Evolutionary conservation across 2,113 vertebrate species (phyloP), one percentile per base, ranked within the genome.

Genomic region (Peromyscus californicus): DNA sequence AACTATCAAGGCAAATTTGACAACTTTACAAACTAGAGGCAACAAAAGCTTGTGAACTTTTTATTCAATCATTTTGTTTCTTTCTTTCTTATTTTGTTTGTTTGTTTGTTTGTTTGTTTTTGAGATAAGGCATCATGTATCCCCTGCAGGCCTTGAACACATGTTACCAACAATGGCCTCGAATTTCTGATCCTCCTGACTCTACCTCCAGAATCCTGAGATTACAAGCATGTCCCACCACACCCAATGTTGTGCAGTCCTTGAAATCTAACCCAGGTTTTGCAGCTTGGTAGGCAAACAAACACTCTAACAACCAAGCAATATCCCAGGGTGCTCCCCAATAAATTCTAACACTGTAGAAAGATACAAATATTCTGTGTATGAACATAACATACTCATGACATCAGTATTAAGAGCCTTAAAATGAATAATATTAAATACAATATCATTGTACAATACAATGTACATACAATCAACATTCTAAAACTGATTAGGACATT

Each of bases 401-500:
- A 21, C 31, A 82, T n/a, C 33, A 83, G 12, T 42, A 85, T 87
- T 48, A 87, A 36, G 63, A 87, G 10, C 24, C 83, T 84, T 42
- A 65, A 45, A 74, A n/a, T 65, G n/a, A 16, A 31, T 63, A 65
- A 39, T 61, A 63, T 10, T 65, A 15, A 13, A 19, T 63, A 63
- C 29, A 63, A 1, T 57, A 85, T 63, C 22, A 65, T 36, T 33
- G 33, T 82, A 39, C 31, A 83, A 59, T 39, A n/a, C 12, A 82
- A 63, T 16, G 21, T 9, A 61, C 36, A n/a, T 31, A 85, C 7
- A 65, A 69, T 33, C 26, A 69, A 48, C 86, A n/a, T 86, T 96
- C 80, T 65, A 95, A 96, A 96, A 86, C 48, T 82, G 51, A 92
- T 17, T 78, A 11, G 7, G 29, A 54, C 83, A 54, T 39, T 86